These are phyloP conservation scores for Pleuronectes platessa DNA, from an alignment of 2,113 vertebrate genomes.

Conservation along the genomic window DNA sequence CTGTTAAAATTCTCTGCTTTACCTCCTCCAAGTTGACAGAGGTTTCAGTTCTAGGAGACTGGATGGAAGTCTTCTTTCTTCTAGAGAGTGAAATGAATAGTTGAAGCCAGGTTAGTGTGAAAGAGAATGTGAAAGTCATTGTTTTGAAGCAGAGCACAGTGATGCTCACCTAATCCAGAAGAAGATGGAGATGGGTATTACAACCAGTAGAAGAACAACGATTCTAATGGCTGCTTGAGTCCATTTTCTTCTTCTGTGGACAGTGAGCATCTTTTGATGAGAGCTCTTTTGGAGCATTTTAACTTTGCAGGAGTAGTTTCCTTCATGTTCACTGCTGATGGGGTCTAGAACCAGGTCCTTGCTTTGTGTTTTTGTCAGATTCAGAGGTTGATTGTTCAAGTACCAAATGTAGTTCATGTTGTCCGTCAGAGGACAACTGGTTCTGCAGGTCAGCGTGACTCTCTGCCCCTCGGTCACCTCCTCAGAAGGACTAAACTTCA, in stretches of 20 bases:
- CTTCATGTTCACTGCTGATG: neutral
- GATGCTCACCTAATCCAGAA: neutral
- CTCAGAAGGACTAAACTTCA: slow-evolving; percentile 14
- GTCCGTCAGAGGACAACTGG: too few relatives aligned
- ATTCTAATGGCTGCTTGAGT: neutral
- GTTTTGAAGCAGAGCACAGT: neutral
- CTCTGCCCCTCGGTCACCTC: slow-evolving; percentile 19
- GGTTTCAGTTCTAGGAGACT: neutral
- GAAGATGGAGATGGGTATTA: neutral
- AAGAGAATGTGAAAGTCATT: neutral
- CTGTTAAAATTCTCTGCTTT: neutral
- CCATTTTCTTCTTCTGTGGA: accelerated
- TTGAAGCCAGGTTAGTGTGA: neutral
- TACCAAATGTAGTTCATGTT: too few relatives aligned
- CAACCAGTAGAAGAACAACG: neutral
- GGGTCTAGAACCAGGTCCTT: slow-evolving; percentile 20
- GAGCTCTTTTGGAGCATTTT: neutral
- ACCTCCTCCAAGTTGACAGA: slow-evolving; percentile 7
- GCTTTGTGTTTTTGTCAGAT: neutral
- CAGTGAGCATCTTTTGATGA: neutral
- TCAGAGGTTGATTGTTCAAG: too few relatives aligned
- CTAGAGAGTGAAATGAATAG: slow-evolving; percentile 4
- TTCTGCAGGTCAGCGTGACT: too few relatives aligned
- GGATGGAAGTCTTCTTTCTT: neutral
- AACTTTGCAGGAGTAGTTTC: slow-evolving; percentile 4